Evolutionary conservation across 2,113 vertebrate species (phyloP).

Genomic region (Anarrhichthys ocellatus): DNA sequence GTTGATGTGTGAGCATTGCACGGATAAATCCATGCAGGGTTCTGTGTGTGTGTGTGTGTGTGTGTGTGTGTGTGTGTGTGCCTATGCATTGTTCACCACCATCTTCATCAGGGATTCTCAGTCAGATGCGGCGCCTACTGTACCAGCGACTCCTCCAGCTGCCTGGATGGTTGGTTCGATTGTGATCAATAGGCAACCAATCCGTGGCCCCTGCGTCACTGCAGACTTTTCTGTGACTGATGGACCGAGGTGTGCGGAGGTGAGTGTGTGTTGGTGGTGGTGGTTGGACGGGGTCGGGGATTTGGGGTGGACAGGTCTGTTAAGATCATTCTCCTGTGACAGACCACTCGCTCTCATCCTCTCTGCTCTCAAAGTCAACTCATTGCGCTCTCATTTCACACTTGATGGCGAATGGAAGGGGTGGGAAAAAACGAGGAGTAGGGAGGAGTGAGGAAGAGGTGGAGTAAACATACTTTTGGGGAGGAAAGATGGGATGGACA

Average conservation of each 20-base stretch:
- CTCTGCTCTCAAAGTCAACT: slow-evolving; percentile 64
- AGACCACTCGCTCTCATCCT: slow-evolving; percentile 59
- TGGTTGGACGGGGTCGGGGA: slow-evolving; percentile 10
- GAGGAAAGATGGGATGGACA: slow-evolving; percentile 4
- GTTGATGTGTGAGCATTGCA: slow-evolving; percentile 36
- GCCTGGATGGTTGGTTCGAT: slow-evolving; percentile 47
- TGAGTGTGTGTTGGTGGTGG: not conserved
- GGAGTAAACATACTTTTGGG: slow-evolving; percentile 10
- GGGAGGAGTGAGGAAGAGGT: slow-evolving; percentile 10
- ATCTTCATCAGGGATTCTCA: slow-evolving; percentile 38
- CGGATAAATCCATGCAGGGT: slow-evolving; percentile 22
- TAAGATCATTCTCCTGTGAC: slow-evolving; percentile 73
- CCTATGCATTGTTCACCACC: slow-evolving; percentile 12
- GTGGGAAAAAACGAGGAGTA: not conserved
- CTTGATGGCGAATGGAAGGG: slow-evolving; percentile 58
- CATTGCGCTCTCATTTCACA: slow-evolving; percentile 76
- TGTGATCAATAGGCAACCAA: slow-evolving; percentile 53
- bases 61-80: not conserved
- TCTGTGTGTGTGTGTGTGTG: slow-evolving; percentile 32
- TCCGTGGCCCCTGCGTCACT: slow-evolving; percentile 21
- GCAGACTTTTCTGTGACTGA: slow-evolving; percentile 29
- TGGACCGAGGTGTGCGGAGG: slow-evolving; percentile 10
- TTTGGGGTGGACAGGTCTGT: slow-evolving; percentile 47
- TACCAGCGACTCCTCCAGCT: slow-evolving; percentile 17
- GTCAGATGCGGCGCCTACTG: slow-evolving; percentile 16